Conservation (phyloP, 2,113 vertebrate species). For the Malurus melanocephalus region DNA sequence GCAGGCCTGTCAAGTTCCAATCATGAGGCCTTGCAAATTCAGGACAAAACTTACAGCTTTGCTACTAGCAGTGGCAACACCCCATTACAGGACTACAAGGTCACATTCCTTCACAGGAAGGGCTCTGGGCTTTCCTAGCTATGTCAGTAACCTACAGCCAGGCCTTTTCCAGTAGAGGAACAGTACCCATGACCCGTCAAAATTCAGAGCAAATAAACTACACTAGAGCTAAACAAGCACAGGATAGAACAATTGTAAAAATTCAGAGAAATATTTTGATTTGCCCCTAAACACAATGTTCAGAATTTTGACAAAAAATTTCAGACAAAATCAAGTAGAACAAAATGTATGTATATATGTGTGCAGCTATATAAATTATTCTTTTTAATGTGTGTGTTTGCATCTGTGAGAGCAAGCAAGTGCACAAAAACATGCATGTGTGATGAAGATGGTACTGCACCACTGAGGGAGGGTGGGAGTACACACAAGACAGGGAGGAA, state of each 20-base stretch:
- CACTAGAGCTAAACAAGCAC: background rate
- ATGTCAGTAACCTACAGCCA: background rate
- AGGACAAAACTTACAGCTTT: background rate
- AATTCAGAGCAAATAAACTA: background rate
- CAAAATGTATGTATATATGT: background rate
- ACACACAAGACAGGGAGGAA: background rate
- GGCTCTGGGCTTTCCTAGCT: background rate
- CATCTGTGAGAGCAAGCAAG: background rate
- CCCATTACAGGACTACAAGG: background rate
- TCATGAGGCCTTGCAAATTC: background rate
- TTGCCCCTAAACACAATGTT: background rate
- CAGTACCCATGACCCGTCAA: background rate
- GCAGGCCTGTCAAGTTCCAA: background rate
- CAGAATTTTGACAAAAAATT: background rate
- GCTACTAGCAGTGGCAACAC: background rate
- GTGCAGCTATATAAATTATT: background rate
- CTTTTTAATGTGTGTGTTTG: fast-evolving
- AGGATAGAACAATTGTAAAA: background rate
- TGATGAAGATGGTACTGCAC: background rate
- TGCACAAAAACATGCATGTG: fast-evolving
- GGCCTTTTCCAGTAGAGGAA: background rate
- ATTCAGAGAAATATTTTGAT: background rate
- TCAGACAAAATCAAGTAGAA: background rate
- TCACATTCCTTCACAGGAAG: background rate
- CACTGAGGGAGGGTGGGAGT: fast-evolving